A percentile compares a stretch with the other conserved stretches of the same genome.
These are phyloP conservation scores for Ptychoptera contaminata DNA, from an alignment of 2,888 invertebrate genomes.

Conservation along the genomic window DNA sequence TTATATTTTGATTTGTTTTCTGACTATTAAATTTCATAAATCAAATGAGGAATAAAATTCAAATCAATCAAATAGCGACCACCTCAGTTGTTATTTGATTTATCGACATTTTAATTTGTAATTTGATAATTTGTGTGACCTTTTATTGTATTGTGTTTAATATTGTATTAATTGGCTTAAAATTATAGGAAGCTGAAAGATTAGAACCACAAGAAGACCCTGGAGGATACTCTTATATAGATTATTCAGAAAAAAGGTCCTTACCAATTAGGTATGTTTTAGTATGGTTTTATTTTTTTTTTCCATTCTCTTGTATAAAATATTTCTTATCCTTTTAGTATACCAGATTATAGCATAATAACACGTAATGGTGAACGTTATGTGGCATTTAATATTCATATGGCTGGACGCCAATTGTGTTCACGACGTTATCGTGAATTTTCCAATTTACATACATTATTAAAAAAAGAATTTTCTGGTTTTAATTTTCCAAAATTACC, in stretches of 20 bases:
- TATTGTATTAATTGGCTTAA: slow-evolving; percentile 17
- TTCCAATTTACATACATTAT: slow-evolving; percentile 67
- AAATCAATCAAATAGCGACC: too few species aligned
- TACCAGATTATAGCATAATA: slow-evolving; percentile 89
- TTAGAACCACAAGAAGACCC: slow-evolving; percentile 70
- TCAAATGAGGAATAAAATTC: too few species aligned
- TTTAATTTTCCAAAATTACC: slow-evolving; percentile 96
- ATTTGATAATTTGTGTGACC: background rate
- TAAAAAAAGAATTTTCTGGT: slow-evolving; percentile 86
- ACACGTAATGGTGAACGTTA: slow-evolving; percentile 78
- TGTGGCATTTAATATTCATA: slow-evolving; percentile 95
- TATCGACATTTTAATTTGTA: slow-evolving; percentile 1
- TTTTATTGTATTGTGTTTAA: background rate
- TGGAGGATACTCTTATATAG: slow-evolving; percentile 61
- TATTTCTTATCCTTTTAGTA: slow-evolving; percentile 32
- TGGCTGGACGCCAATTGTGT: slow-evolving; percentile 96
- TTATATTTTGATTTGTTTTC: too few species aligned
- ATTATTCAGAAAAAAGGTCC: slow-evolving; percentile 89
- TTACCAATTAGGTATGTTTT: slow-evolving; percentile 43
- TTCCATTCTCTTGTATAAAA: too few species aligned
- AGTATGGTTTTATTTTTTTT: background rate
- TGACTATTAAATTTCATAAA: background rate
- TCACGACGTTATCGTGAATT: slow-evolving; percentile 94
- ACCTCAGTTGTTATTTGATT: too few species aligned
- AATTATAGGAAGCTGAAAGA: slow-evolving; percentile 53